phyloP scores from a whole-genome alignment of 1,140 invertebrate species.

The Lordiphosa mommai region DNA sequence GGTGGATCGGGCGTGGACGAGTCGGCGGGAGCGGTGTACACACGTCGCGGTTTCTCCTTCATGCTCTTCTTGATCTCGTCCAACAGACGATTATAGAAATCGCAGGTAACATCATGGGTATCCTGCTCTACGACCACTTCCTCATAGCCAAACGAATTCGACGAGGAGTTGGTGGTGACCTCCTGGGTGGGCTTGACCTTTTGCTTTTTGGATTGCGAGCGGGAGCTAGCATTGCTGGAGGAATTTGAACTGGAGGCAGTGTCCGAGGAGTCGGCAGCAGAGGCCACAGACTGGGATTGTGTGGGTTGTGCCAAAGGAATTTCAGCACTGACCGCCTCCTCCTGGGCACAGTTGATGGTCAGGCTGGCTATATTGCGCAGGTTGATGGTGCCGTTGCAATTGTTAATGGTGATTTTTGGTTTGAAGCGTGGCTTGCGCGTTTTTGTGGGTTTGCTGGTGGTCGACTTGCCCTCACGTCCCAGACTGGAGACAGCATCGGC shows the following conservation, averaged over 20 bases:
- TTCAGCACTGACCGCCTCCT: constrained; percentile 63
- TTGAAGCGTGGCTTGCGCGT: constrained; percentile 60
- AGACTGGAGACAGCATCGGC: constrained; percentile 71
- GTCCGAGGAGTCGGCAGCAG: constrained; percentile 25
- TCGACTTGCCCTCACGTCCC: constrained; percentile 42
- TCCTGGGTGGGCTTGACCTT: constrained; percentile 22
- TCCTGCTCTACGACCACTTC: constrained; percentile 24
- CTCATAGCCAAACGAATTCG: constrained; percentile 19
- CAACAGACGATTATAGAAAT: constrained; percentile 74
- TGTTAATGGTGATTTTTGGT: constrained; percentile 79
- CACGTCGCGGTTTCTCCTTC: constrained; percentile 45
- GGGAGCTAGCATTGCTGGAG: constrained; percentile 68
- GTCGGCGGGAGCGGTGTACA: constrained; percentile 35
- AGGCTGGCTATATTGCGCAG: constrained; percentile 74
- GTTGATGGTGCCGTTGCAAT: constrained; percentile 78
- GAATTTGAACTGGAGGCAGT: constrained; percentile 62
- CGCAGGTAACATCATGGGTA: constrained; percentile 60
- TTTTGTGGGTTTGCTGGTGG: constrained; percentile 29
- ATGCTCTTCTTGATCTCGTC: constrained; percentile 77
- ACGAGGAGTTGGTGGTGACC: constrained; percentile 16
- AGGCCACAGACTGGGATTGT: constrained; percentile 16
- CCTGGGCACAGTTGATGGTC: constrained; percentile 74
- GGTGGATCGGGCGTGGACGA: constrained; percentile 11
- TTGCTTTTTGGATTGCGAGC: constrained; percentile 69
- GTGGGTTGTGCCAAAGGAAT: constrained; percentile 39